A percentile compares a stretch with the other conserved stretches of the same genome.
Conservation (phyloP, 2,113 vertebrate genomes). For the Oenanthe oenanthe region DNA sequence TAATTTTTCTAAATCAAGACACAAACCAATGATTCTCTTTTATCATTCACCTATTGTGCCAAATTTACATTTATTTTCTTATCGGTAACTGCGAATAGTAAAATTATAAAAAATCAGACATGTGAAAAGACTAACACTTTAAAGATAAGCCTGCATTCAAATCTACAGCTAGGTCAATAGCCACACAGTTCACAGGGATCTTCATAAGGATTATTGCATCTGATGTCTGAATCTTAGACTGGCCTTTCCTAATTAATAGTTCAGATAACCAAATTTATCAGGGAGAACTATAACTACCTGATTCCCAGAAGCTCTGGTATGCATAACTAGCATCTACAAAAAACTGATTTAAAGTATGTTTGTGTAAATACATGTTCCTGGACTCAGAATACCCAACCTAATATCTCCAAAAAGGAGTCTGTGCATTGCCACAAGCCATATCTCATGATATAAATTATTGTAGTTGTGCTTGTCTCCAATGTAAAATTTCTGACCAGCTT, state of each 20-base stretch:
- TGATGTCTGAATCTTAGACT: not conserved
- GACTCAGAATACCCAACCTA: not conserved
- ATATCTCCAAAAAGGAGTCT: not conserved
- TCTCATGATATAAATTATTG: not conserved
- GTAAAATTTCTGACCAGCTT: not conserved
- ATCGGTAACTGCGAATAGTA: not conserved
- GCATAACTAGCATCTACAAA: not conserved
- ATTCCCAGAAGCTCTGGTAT: not conserved
- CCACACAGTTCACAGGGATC: not conserved
- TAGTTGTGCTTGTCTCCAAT: not conserved
- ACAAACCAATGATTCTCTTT: not conserved
- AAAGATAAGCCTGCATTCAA: not conserved
- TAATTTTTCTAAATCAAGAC: not conserved
- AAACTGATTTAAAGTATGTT: not conserved
- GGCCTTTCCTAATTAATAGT: not conserved
- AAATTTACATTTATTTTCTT: not conserved
- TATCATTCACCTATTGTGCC: not conserved
- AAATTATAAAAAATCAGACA: not conserved
- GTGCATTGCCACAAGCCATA: not conserved
- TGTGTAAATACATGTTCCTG: not conserved
- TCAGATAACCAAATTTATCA: not conserved
- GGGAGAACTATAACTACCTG: not conserved
- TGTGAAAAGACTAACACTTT: not conserved
- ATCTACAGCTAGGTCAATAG: not conserved
- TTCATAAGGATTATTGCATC: not conserved